Evolutionary conservation across 2,113 vertebrate genomes (phyloP).

Genomic region (Notothenia coriiceps): DNA sequence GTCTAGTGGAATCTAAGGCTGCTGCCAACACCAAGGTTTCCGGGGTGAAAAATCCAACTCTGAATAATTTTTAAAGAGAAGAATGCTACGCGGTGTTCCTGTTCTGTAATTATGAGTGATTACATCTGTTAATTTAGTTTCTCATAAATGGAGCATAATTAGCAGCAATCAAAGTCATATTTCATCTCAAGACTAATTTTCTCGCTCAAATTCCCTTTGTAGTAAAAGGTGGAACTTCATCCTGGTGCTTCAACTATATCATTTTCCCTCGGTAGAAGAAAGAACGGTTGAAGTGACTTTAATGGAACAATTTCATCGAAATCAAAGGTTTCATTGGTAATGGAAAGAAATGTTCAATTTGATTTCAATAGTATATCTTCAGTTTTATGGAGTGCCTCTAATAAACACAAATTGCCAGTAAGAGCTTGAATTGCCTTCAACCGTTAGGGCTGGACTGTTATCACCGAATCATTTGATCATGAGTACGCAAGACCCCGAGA

Average conservation of each 20-base stretch:
- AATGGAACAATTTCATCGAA: slow-evolving; percentile 39
- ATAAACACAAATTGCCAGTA: slow-evolving; percentile 62
- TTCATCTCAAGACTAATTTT: slow-evolving; percentile 22
- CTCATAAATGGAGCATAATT: slow-evolving; percentile 12
- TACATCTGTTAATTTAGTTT: slow-evolving; percentile 9
- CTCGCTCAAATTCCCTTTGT: slow-evolving; percentile 15
- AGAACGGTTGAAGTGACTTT: slow-evolving; percentile 14
- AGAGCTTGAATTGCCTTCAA: slow-evolving; percentile 70
- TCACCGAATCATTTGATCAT: slow-evolving; percentile 72
- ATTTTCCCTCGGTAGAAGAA: slow-evolving; percentile 13
- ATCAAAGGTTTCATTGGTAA: slow-evolving; percentile 57
- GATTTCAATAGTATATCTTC: slow-evolving; percentile 48
- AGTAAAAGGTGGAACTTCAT: slow-evolving; percentile 9
- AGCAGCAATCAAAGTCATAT: slow-evolving; percentile 29
- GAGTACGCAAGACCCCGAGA: slow-evolving; percentile 42
- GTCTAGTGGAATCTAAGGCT: neutral
- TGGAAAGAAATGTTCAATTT: slow-evolving; percentile 16
- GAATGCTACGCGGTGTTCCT: neutral
- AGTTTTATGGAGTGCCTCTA: slow-evolving; percentile 55
- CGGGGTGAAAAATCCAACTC: neutral
- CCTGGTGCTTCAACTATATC: neutral
- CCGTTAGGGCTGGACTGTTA: slow-evolving; percentile 60
- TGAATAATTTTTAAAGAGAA: neutral
- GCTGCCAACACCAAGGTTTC: neutral
- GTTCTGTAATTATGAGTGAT: slow-evolving; percentile 14